Base-by-base conservation (phyloP, 2,888 invertebrate genomes). In the Sturmia bella region DNA sequence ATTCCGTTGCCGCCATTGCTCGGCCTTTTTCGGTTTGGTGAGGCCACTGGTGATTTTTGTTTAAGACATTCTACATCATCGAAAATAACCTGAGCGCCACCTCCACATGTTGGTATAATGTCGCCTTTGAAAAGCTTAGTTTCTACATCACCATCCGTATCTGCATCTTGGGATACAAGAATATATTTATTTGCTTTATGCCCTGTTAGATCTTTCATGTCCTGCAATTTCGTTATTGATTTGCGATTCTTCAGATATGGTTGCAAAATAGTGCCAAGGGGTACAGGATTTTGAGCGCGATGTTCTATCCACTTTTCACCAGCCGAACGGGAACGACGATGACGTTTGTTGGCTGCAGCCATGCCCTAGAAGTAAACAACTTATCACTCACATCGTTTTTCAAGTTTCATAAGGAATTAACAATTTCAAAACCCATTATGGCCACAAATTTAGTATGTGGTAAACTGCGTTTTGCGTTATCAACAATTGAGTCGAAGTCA, bases 21-120 rank as follows among this genome's bases (percentile, higher is more conserved):
- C 3, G 89, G 88, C 5, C 91, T 88, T 77, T 91, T 92, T 3
- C 91, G 88, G 19, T 88, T 88, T 4, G 91, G 91, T n/a, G 91
- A 91, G 50, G 87, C 90, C 0, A 92, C 94, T 0, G 97, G 97
- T 0, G 96, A 96, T 86, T 94, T 93, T 88, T 97, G 97, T 84
- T 94, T 95, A 9, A 98, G 89, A 88, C 95, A 94, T 90, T 99
- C 99, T 1, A 99, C 96, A 90, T 99, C 99, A 86, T 96, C 96
- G 89, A 99, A 98, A 27, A 98, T 95, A 0, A 99, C 96, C 88
- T 99, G 98, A 0, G 98, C 96, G 0, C 99, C 99, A 0, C 99
- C 99, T 1, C 97, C 96, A 75, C 95, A 95, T 0, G 99, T 99
- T 0, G 97, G 97, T 2, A 98, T 93, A 3, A 99, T 96, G 89